A percentile compares a stretch with the other conserved stretches of the same genome.
Evolutionary conservation across 1,140 invertebrate genomes (phyloP).

Genomic region (Apis dorsata): DNA sequence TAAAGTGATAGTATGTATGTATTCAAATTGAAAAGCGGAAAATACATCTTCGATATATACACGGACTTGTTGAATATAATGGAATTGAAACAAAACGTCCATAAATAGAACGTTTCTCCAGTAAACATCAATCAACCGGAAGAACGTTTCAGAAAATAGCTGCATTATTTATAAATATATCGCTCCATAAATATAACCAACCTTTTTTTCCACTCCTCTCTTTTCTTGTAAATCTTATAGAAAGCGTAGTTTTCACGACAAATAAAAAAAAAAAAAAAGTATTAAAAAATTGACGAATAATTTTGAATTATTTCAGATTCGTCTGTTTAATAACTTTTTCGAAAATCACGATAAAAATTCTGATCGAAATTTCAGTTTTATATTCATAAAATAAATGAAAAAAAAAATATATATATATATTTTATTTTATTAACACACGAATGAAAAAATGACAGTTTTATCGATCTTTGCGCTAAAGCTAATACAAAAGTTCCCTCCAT

Average conservation of each 20-base stretch:
- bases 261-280: too few relatives aligned
- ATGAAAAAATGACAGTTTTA: background rate
- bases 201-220: too few relatives aligned
- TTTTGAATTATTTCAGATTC: too few relatives aligned
- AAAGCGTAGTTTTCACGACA: too few relatives aligned
- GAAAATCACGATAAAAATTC: too few relatives aligned
- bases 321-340: too few relatives aligned
- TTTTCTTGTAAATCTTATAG: too few relatives aligned
- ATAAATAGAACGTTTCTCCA: background rate
- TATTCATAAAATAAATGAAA: too few relatives aligned
- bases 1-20: background rate
- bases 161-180: background rate
- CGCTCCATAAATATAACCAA: background rate
- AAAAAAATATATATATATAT: too few relatives aligned
- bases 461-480: background rate
- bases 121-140: background rate
- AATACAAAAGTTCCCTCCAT: background rate
- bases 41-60: background rate
- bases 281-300: too few relatives aligned
- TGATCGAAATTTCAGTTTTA: too few relatives aligned
- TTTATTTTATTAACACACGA: background rate
- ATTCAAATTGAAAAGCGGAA: background rate
- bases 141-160: background rate
- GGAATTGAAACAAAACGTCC: background rate
- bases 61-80: background rate